Evolutionary conservation across 2,888 invertebrate species (phyloP), one percentile per base, ranked within the genome.

Genomic region (Coelinius sp.): DNA sequence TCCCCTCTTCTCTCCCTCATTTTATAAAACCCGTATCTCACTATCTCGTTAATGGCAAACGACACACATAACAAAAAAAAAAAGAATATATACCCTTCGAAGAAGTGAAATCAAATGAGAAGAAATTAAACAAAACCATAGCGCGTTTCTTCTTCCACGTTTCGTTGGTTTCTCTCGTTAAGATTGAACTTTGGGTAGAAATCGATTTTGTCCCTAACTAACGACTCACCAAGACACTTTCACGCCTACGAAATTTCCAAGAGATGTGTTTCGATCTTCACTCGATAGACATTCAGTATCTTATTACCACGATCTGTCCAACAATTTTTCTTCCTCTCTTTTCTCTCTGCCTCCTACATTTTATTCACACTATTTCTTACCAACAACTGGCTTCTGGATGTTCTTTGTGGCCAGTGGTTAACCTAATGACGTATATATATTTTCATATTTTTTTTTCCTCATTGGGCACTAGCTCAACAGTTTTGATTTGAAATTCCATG

Each of bases 161-260:
- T n/a, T 63, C 41, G 22, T 63, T n/a, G 38, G 14, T 63, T 63
- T 63, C 3, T 63, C 41, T 63, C 22, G 38, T 41, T 63, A 41
- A 41, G 22, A 7, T 63, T 24, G 22, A 25, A 41, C 41, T 41
- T 63, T 24, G 24, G 10, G 10, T 62, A 27, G 20, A 14, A 59
- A 73, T 77, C 76, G 74, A 77, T 77, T 75, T 44, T 35, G 59
- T 74, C 73, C 72, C 75, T 77, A 77, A 77, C 77, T 73, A 75
- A 77, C 70, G 73, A 70, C 64, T 62, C 71, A 66, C 59, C 52
- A 52, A 68, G 66, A 70, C 70, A 68, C 73, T 71, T 73, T 77
- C 75, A 75, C 77, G 74, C 77, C 77, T 74, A 77, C 75, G 74
- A 71, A 68, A 41, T 59, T 41, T 68, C 49, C 31, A 59, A 62